Conservation (phyloP, 92 coral and sea anemone genomes). For the Parazoanthus swiftii region DNA sequence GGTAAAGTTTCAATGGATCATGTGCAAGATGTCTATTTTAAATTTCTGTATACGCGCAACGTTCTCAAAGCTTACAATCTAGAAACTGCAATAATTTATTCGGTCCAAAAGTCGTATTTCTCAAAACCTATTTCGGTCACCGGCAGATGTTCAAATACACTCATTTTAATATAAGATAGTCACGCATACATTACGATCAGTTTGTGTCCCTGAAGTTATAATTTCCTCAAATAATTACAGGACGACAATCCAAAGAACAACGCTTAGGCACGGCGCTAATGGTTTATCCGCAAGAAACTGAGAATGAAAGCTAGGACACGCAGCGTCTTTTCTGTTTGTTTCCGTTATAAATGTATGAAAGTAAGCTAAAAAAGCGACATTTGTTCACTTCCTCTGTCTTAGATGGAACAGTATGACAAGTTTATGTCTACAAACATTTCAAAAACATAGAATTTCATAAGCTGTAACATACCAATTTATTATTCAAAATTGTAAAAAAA, state of each 20-base stretch:
- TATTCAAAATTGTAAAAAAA: slow-evolving; percentile 11
- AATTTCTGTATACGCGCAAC: no score
- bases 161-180: background rate
- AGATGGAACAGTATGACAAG: background rate
- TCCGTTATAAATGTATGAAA: background rate
- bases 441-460: slow-evolving; percentile 18
- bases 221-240: background rate
- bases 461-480: background rate
- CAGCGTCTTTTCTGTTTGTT: background rate
- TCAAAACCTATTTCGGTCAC: background rate
- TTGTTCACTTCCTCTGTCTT: background rate
- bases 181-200: background rate
- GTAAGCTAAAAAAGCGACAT: background rate
- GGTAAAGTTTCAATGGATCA: background rate
- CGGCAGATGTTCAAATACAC: slow-evolving; percentile 40
- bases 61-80: background rate
- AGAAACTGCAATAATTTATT: background rate
- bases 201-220: background rate
- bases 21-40: background rate
- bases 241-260: background rate
- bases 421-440: background rate
- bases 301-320: background rate
- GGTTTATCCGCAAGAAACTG: background rate
- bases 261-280: background rate
- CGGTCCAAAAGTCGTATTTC: background rate